Conservation (phyloP, 2,888 invertebrate species). For the Laspeyria flexula region DNA sequence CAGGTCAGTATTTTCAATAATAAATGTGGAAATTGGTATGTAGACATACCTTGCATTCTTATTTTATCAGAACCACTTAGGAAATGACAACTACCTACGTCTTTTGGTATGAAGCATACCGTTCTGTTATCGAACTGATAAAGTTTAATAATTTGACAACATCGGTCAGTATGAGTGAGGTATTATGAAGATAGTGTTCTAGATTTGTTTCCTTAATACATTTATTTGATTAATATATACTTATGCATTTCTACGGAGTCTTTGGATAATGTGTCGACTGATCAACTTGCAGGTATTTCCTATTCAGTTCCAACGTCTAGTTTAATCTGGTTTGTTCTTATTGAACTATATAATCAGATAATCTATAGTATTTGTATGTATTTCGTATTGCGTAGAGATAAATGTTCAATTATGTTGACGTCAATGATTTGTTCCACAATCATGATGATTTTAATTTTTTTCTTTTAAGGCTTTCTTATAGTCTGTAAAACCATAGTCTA, state of each 20-base stretch:
- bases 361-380: too few relatives aligned
- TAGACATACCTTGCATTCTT: neutral
- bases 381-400: too few relatives aligned
- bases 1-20: too few relatives aligned
- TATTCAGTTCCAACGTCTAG: neutral
- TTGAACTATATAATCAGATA: too few relatives aligned
- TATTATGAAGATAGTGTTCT: neutral
- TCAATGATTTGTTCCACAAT: too few relatives aligned
- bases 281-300: slow-evolving; percentile 26
- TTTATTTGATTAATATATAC: neutral
- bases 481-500: too few relatives aligned
- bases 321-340: too few relatives aligned
- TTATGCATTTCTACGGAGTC: too few relatives aligned
- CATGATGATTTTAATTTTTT: too few relatives aligned
- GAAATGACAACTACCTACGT: slow-evolving; percentile 50
- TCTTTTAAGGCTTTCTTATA: too few relatives aligned
- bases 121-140: slow-evolving; percentile 40
- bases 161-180: slow-evolving; percentile 11
- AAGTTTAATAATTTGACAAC: slow-evolving; percentile 29
- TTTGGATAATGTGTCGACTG: slow-evolving; percentile 30
- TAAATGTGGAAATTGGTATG: too few relatives aligned
- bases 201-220: neutral
- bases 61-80: slow-evolving; percentile 58
- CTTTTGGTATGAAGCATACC: slow-evolving; percentile 23
- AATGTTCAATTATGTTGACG: too few relatives aligned